Percentiles rank a stretch among this genome's conserved stretches.
phyloP scores from a whole-genome alignment of 2,797 vertebrate genomes.

The Odontamblyopus rebecca region DNA sequence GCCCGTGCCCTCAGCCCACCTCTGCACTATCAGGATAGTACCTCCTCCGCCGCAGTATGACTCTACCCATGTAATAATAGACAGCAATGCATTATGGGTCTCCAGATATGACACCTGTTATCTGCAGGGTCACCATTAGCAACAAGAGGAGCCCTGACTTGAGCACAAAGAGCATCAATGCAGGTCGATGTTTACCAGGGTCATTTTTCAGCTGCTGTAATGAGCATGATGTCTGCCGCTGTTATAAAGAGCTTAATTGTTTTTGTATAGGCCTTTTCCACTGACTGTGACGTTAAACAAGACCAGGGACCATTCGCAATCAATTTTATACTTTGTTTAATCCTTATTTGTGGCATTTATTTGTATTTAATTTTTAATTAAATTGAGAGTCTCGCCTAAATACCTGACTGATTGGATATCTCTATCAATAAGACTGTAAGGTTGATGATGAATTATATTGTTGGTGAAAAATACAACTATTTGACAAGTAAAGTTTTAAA shows the following conservation, averaged over 20 bases:
- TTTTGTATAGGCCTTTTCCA: background rate
- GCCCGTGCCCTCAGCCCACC: constrained; percentile 22
- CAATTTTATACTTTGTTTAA: background rate
- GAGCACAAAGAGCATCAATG: constrained; percentile 34
- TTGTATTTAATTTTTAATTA: background rate
- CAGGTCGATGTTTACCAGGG: constrained; percentile 15
- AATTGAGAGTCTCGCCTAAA: background rate
- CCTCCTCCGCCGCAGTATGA: constrained; percentile 14
- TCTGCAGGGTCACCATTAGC: constrained; percentile 58
- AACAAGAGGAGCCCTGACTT: constrained; percentile 38
- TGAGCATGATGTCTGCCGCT: constrained; percentile 5
- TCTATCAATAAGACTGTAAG: background rate
- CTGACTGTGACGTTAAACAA: background rate
- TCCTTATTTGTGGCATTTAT: background rate
- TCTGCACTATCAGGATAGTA: constrained; percentile 51
- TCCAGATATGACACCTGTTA: constrained; percentile 61
- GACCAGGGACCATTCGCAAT: background rate
- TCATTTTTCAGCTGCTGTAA: constrained; percentile 15
- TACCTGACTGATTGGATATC: no score
- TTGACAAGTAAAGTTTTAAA: background rate
- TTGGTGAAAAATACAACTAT: background rate
- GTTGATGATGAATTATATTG: background rate
- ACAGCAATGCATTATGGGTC: constrained; percentile 40
- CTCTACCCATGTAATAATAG: constrained; percentile 50
- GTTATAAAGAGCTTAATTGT: constrained; percentile 12